A percentile compares a stretch with the other conserved stretches of the same genome.
phyloP scores from a whole-genome alignment of 2,113 vertebrate genomes.

The Stictonetta naevosa region DNA sequence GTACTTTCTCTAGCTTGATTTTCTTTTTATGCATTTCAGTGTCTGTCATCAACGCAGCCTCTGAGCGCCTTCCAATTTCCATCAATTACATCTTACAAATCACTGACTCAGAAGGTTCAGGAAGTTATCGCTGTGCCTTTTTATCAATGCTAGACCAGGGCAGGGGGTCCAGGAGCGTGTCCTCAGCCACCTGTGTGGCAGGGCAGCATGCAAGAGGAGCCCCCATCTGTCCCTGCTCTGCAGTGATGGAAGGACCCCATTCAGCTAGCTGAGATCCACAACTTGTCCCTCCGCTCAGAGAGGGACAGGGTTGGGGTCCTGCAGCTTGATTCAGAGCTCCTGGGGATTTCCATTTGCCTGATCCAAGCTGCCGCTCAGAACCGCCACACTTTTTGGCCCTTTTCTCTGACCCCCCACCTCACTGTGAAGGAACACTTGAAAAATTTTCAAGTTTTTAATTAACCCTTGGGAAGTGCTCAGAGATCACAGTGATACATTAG shows the following conservation, averaged over 20 bases:
- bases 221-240: background rate
- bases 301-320: background rate
- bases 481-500: background rate
- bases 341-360: background rate
- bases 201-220: background rate
- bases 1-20: background rate
- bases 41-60: background rate
- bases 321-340: background rate
- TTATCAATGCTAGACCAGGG: background rate
- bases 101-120: background rate
- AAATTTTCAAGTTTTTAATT: background rate
- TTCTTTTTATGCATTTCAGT: background rate
- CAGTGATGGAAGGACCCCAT: background rate
- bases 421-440: background rate
- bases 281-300: background rate
- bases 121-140: background rate
- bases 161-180: background rate
- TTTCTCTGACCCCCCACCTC: background rate
- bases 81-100: background rate
- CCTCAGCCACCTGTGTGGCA: background rate
- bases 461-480: background rate
- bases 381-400: background rate
- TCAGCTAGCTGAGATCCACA: background rate
- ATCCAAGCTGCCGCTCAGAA: background rate
- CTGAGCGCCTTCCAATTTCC: background rate